Percentiles rank a stretch among this genome's conserved stretches.
phyloP scores from a whole-genome alignment of 2,797 vertebrate species.

The Stomatorhinus walkeri region DNA sequence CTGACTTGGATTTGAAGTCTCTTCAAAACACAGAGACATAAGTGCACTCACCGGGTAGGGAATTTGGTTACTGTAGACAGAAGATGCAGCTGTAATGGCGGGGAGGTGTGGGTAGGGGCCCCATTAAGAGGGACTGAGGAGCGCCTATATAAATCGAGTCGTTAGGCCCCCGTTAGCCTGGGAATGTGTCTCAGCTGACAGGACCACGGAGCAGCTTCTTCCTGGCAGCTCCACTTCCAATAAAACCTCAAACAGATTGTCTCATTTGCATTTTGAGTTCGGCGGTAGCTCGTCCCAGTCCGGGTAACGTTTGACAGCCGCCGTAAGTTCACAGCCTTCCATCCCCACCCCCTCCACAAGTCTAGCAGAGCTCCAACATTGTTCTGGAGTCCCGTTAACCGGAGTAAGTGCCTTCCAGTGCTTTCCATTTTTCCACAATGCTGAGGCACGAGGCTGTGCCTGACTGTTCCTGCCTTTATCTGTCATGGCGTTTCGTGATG shows the following conservation, averaged over 20 bases:
- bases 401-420: conserved; percentile 40
- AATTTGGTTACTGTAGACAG: conserved; percentile 77
- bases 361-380: conserved; percentile 26
- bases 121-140: conserved; percentile 78
- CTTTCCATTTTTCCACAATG: conserved; percentile 41
- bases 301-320: conserved; percentile 45
- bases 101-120: conserved; percentile 79
- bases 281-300: conserved; percentile 71
- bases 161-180: conserved; percentile 94
- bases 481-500: neutral
- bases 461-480: neutral
- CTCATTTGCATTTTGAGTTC: conserved; percentile 84
- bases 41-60: conserved; percentile 64
- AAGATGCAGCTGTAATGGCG: conserved; percentile 24
- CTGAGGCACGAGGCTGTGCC: neutral
- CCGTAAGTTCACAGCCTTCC: conserved; percentile 8
- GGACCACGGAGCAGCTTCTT: conserved; percentile 68
- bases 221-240: conserved; percentile 77
- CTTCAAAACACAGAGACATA: conserved; percentile 33
- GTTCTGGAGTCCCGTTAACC: conserved; percentile 36
- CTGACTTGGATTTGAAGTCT: conserved; percentile 59
- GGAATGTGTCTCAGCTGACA: conserved; percentile 90
- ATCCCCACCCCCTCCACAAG: conserved; percentile 13
- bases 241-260: conserved; percentile 94
- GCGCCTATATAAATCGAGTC: conserved; percentile 87